Evolutionary conservation across 2,113 vertebrate genomes (phyloP).

Genomic region (Loxodonta africana): DNA sequence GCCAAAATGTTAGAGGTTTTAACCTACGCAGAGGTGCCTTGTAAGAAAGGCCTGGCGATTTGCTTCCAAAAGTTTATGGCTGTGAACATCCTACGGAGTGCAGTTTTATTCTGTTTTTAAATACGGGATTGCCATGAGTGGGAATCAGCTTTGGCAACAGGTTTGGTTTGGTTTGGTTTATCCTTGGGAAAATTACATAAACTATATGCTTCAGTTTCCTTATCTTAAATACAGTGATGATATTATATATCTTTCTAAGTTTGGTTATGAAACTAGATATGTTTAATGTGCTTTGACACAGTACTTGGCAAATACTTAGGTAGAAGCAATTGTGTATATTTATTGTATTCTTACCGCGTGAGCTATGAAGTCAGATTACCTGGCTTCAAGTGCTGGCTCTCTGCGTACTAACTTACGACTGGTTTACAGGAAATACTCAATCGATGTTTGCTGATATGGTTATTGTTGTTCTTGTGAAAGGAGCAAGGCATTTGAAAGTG

Average conservation of each 20-base stretch:
- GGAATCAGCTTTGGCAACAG: not conserved
- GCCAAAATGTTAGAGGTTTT: not conserved
- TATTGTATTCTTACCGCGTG: not conserved
- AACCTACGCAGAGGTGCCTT: not conserved
- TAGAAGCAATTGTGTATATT: not conserved
- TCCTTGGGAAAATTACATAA: conserved; percentile 2
- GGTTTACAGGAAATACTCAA: not conserved
- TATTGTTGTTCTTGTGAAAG: not conserved
- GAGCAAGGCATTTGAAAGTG: not conserved
- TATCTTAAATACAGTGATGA: not conserved
- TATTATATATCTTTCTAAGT: not conserved
- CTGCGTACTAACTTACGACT: not conserved
- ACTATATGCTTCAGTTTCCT: conserved; percentile 15
- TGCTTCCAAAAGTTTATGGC: not conserved
- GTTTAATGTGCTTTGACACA: not conserved
- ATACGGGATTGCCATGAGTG: not conserved
- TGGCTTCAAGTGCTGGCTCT: not conserved
- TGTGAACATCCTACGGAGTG: not conserved
- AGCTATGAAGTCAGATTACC: not conserved
- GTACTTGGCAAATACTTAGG: not conserved
- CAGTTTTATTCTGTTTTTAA: not conserved
- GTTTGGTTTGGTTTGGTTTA: not conserved
- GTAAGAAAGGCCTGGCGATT: not conserved
- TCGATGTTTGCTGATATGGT: not conserved
- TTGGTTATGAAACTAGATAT: not conserved